Evolutionary conservation across 2,113 vertebrate genomes (phyloP).

Genomic region (Emydocephalus ijimae): DNA sequence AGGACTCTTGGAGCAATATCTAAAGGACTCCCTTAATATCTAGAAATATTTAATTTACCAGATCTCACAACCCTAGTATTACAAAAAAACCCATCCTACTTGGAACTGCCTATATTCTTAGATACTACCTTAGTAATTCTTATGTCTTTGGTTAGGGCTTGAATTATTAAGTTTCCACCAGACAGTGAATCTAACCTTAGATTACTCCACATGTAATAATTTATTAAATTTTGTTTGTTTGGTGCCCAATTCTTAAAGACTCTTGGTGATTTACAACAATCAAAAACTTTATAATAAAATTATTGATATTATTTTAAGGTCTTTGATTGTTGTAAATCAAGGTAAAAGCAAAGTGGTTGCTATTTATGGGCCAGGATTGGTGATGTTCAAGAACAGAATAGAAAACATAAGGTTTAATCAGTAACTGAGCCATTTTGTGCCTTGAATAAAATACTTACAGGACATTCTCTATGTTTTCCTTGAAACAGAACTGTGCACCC

Average conservation of each 20-base stretch:
- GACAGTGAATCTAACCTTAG: background rate
- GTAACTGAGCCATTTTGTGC: conserved; percentile 23
- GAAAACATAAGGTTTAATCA: conserved; percentile 44
- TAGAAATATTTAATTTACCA: background rate
- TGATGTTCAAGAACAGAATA: conserved; percentile 41
- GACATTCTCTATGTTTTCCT: background rate
- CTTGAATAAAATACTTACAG: background rate
- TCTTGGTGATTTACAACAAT: background rate
- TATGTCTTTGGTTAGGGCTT: background rate
- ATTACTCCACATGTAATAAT: background rate
- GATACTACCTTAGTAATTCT: background rate
- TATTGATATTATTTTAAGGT: too few species aligned
- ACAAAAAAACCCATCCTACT: background rate
- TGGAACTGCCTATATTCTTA: background rate
- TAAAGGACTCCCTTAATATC: background rate
- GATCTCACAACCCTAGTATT: background rate
- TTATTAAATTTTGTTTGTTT: background rate
- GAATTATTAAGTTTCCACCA: background rate
- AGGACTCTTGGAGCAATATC: background rate
- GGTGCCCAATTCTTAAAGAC: background rate
- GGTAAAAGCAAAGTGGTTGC: conserved; percentile 1
- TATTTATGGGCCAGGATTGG: background rate
- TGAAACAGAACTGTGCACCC: background rate
- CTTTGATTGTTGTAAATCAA: background rate
- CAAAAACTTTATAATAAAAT: background rate